Evolutionary conservation across 2,113 vertebrate species (phyloP).

Genomic region (Rhinolophus ferrumequinum): DNA sequence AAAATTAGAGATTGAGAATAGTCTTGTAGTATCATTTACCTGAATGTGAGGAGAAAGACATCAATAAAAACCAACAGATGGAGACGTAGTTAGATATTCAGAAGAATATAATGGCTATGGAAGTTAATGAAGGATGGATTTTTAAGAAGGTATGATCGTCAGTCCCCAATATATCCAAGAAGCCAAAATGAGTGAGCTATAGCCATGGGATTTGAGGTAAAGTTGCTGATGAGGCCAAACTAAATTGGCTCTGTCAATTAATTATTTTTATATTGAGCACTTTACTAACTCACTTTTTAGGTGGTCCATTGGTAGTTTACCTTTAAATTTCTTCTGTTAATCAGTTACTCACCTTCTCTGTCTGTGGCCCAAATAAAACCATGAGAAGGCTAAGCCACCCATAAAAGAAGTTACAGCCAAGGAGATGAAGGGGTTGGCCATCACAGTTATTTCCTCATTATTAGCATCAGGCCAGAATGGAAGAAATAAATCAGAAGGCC

Average conservation of each 20-base stretch:
- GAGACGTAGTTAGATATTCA: neutral
- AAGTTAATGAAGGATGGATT: constrained; percentile 5
- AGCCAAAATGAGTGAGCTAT: neutral
- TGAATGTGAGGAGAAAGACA: neutral
- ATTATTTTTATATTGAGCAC: neutral
- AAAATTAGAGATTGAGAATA: neutral
- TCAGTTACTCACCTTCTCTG: neutral
- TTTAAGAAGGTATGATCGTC: neutral
- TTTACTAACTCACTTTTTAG: constrained; percentile 23
- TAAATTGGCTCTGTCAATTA: neutral
- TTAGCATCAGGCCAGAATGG: neutral
- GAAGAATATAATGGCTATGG: neutral
- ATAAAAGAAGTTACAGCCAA: neutral
- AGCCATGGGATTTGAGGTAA: neutral
- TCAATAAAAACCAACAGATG: neutral
- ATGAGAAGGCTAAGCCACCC: neutral
- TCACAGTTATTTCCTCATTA: neutral
- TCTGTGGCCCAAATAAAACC: constrained; percentile 10
- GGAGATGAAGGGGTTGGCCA: neutral
- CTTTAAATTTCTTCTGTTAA: neutral
- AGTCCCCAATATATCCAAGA: neutral
- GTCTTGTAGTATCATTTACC: neutral
- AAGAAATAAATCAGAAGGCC: constrained; percentile 42
- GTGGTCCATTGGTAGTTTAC: neutral
- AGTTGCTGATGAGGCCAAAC: constrained; percentile 1